Base-by-base conservation (phyloP, 2,888 invertebrate genomes). In the Platerodrilus igneus region DNA sequence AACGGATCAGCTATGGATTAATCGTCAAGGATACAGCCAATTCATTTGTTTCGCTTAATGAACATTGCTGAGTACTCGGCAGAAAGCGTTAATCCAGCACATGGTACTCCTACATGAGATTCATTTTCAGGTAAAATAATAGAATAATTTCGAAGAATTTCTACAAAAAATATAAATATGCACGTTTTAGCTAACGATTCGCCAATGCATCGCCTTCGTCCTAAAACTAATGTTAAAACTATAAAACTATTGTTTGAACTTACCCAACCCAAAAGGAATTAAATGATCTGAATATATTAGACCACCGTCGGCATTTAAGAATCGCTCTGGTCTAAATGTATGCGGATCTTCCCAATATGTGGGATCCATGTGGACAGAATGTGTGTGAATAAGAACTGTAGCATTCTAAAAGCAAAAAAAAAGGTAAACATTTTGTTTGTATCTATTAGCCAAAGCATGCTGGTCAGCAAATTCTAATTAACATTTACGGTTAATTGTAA, bases 151-250 rank as follows among this genome's bases (percentile, higher is more conserved):
- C 78, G 73, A 52, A 82, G 62, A 15, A 83, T 70, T 19, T 75
- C 75, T 0, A 72, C 69, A 39, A 81, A 76, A 51, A 80, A 72
- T 29, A 79, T 64, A 56, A 80, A 82, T 5, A 81, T 59, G 45
- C 77, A 77, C 1, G 73, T 71, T 40, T 71, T 72, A 1, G 81
- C 83, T 44, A 83, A 58, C 1, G 72, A 64, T 60, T 82, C 80
- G 1, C 81, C 83, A 1, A 80, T 67, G 53, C 83, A 83, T 41
- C 79, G 72, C 53, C 83, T 68, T 52, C 71, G 72, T 3, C 83
- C 82, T 74, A 67, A 52, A 61, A 65, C 41, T 30, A 17, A 35
- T 18, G 10, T 13, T 8, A 6, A n/a, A 4, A 8, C 5, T n/a
- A 7, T 9, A 4, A 9, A 26, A 26, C 4, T n/a, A 8, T 23